Percentiles rank a stretch among this genome's conserved stretches.
phyloP scores from a whole-genome alignment of 2,113 vertebrate species.

The Mus musculus region DNA sequence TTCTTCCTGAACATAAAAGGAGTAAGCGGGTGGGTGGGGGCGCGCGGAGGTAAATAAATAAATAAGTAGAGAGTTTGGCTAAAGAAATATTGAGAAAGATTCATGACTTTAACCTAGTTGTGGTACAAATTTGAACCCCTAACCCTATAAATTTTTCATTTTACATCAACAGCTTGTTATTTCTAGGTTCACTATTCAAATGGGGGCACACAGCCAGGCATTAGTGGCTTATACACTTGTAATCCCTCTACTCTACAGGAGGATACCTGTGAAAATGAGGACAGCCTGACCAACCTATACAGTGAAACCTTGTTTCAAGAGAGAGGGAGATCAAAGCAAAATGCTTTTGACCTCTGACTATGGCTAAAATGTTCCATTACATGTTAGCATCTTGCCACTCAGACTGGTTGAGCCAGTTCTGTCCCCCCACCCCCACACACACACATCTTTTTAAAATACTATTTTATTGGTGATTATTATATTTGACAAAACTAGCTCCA shows the following conservation, averaged over 20 bases:
- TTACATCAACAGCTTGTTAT: not conserved
- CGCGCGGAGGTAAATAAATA: not conserved
- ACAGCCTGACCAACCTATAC: not conserved
- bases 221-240: not conserved
- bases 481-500: not conserved
- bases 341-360: constrained; percentile 13
- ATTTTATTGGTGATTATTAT: not conserved
- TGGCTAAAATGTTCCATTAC: not conserved
- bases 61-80: not conserved
- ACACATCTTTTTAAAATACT: not conserved
- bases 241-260: not conserved
- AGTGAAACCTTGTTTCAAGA: not conserved
- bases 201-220: not conserved
- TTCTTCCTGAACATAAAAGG: not conserved
- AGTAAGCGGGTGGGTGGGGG: not conserved
- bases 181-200: constrained; percentile 1
- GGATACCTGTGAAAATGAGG: not conserved
- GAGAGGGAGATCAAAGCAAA: not conserved
- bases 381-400: not conserved
- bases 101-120: not conserved
- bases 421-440: not conserved
- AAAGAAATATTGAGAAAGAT: not conserved
- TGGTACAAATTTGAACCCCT: not conserved
- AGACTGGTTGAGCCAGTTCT: not conserved
- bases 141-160: not conserved